These are phyloP conservation scores for Lepus americanus DNA, from an alignment of 2,113 vertebrate genomes.

Conservation along the genomic window DNA sequence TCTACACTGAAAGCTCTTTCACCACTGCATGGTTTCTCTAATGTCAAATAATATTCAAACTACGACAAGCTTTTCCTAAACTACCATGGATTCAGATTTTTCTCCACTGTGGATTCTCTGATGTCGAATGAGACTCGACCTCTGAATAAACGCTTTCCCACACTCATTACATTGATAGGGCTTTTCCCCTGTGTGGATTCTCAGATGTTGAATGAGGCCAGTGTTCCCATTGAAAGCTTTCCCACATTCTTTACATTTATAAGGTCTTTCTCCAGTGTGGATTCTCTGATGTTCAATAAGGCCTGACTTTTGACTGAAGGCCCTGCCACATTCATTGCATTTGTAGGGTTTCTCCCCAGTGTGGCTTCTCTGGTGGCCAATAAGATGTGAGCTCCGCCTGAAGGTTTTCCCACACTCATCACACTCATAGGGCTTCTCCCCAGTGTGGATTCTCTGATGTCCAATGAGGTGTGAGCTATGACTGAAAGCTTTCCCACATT, in stretches of 20 bases:
- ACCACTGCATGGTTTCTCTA: slow-evolving; percentile 50
- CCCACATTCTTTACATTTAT: slow-evolving; percentile 86
- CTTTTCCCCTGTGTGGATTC: slow-evolving; percentile 86
- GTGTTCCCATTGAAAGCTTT: slow-evolving; percentile 88
- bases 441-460: slow-evolving; percentile 88
- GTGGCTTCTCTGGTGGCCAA: slow-evolving; percentile 87
- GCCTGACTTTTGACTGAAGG: slow-evolving; percentile 87
- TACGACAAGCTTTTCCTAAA: slow-evolving; percentile 70
- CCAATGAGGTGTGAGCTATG: slow-evolving; percentile 87
- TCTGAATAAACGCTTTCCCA: slow-evolving; percentile 87
- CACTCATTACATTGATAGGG: slow-evolving; percentile 86
- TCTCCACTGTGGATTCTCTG: slow-evolving; percentile 85
- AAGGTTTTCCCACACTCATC: slow-evolving; percentile 87
- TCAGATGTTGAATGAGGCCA: slow-evolving; percentile 85
- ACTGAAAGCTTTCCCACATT: slow-evolving; percentile 87
- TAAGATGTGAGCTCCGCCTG: slow-evolving; percentile 87
- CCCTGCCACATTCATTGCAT: slow-evolving; percentile 86
- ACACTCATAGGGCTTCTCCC: slow-evolving; percentile 87
- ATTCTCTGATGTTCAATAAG: slow-evolving; percentile 87
- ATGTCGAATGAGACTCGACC: slow-evolving; percentile 86
- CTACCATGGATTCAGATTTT: slow-evolving; percentile 80
- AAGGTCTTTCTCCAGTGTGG: slow-evolving; percentile 86
- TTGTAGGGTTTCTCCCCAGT: slow-evolving; percentile 86
- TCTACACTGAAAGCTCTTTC: slow-evolving; percentile 42
- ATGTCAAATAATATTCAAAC: slow-evolving; percentile 65